These are phyloP conservation scores for Ceryle rudis DNA, from an alignment of 2,797 vertebrate species.

Conservation along the genomic window DNA sequence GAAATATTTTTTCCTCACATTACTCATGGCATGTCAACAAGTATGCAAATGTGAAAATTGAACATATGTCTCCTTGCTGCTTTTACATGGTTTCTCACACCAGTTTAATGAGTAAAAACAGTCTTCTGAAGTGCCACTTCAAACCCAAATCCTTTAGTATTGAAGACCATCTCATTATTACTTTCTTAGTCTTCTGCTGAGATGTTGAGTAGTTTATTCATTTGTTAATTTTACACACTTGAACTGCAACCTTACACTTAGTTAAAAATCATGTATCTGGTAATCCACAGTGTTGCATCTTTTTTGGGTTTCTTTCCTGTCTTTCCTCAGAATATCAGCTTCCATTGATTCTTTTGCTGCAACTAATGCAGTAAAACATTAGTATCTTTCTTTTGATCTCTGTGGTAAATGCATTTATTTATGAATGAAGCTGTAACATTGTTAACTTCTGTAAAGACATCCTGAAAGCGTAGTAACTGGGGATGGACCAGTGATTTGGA, in stretches of 20 bases:
- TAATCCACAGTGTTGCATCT: neutral
- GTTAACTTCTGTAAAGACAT: neutral
- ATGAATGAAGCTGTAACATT: neutral
- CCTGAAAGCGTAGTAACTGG: neutral
- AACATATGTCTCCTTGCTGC: conserved; percentile 25
- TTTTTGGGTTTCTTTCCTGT: neutral
- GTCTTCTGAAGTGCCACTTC: neutral
- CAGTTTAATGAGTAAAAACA: conserved; percentile 27
- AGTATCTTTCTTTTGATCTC: conserved; percentile 23
- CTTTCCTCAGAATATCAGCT: neutral
- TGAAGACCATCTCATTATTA: neutral
- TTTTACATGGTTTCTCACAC: neutral
- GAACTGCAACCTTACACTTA: neutral
- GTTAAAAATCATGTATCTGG: neutral
- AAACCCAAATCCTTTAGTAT: neutral
- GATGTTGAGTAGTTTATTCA: neutral
- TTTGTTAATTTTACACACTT: neutral
- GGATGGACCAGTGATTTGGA: neutral
- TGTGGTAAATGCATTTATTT: conserved; percentile 9
- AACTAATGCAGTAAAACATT: neutral
- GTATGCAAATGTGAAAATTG: conserved; percentile 43
- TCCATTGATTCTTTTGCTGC: neutral
- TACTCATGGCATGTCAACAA: conserved; percentile 39
- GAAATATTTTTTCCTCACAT: conserved; percentile 52
- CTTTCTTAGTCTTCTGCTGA: neutral